phyloP scores from a whole-genome alignment of 1,140 invertebrate species.

The Penaeus japonicus region DNA sequence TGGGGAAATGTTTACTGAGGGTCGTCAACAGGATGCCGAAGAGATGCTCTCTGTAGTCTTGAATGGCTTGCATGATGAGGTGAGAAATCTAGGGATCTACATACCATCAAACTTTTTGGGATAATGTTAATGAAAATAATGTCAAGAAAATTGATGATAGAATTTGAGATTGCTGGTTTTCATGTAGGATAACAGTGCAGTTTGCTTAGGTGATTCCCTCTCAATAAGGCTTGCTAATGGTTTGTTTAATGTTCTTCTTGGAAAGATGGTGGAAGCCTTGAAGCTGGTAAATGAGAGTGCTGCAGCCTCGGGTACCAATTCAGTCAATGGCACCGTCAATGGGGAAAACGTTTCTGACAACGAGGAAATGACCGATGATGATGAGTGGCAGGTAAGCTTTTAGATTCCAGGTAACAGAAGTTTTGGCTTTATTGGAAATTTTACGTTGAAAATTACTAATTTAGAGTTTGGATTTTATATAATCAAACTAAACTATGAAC shows the following conservation, averaged over 20 bases:
- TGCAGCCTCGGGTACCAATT: slow-evolving; percentile 6
- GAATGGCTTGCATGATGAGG: slow-evolving; percentile 94
- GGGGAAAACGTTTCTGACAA: slow-evolving; percentile 35
- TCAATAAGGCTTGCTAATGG: neutral
- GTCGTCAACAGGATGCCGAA: slow-evolving; percentile 57
- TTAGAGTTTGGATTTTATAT: no score
- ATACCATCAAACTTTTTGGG: no score
- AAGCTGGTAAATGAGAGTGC: slow-evolving; percentile 29
- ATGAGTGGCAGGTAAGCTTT: slow-evolving; percentile 45
- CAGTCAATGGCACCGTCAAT: slow-evolving; percentile 28
- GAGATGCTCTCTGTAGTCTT: slow-evolving; percentile 56
- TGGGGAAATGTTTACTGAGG: slow-evolving; percentile 50
- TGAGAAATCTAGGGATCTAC: slow-evolving; percentile 63
- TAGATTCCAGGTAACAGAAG: no score
- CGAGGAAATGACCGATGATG: slow-evolving; percentile 40
- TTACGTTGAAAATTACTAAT: no score
- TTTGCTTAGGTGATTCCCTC: neutral
- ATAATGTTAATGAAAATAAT: neutral
- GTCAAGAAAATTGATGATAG: no score
- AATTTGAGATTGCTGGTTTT: neutral
- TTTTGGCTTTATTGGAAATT: no score
- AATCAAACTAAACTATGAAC: no score
- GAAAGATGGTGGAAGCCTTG: slow-evolving; percentile 49
- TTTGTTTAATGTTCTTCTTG: neutral
- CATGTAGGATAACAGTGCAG: no score